Conservation (phyloP, 1,140 invertebrate species). For the Leptopilina clavipes region DNA sequence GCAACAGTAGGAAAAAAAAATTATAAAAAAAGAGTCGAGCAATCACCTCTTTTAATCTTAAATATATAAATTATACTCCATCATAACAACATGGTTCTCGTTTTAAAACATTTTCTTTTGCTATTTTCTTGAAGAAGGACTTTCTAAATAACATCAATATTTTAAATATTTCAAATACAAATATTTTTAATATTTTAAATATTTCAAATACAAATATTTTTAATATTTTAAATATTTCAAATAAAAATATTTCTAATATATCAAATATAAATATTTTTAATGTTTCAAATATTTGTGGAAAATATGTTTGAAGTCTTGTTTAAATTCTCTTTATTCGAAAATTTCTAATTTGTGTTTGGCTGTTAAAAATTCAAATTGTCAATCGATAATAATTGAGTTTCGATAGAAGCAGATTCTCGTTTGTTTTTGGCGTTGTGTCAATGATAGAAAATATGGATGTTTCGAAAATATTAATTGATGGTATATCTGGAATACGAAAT, state of each 20-base stretch:
- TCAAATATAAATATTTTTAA: too few species aligned
- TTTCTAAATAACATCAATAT: too few species aligned
- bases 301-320: too few species aligned
- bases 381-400: slow-evolving; percentile 8
- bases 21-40: neutral
- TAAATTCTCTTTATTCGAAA: too few species aligned
- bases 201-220: too few species aligned
- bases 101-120: neutral
- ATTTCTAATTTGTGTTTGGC: too few species aligned
- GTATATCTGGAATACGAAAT: neutral
- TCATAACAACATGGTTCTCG: neutral
- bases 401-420: neutral
- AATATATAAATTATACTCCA: neutral
- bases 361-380: neutral
- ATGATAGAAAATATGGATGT: slow-evolving; percentile 5
- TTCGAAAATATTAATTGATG: neutral
- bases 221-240: too few species aligned
- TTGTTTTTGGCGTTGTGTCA: slow-evolving; percentile 23
- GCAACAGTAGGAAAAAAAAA: neutral
- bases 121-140: neutral
- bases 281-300: too few species aligned
- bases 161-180: too few species aligned
- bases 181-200: too few species aligned
- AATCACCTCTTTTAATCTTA: neutral
- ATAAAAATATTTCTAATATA: too few species aligned